Percentiles rank a stretch among this genome's conserved stretches.
Evolutionary conservation across 2,888 invertebrate genomes (phyloP).

Genomic region (Epinotia nisella): DNA sequence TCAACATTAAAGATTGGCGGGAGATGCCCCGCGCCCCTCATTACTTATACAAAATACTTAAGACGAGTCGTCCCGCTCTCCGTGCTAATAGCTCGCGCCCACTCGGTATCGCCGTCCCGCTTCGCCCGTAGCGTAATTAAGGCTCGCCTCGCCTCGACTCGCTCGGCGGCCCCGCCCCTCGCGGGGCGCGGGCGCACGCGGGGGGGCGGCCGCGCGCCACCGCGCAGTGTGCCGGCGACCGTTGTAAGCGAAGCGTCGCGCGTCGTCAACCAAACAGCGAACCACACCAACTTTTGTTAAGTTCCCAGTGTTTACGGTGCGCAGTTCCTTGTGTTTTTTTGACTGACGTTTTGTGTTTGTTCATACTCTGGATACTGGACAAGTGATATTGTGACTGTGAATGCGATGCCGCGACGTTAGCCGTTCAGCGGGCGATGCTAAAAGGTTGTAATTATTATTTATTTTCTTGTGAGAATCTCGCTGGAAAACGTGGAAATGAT

Average conservation of each 20-base stretch:
- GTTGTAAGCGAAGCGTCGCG: slow-evolving; percentile 78
- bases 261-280: slow-evolving; percentile 67
- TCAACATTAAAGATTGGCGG: slow-evolving; percentile 85
- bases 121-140: slow-evolving; percentile 82
- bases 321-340: slow-evolving; percentile 76
- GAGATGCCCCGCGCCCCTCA: slow-evolving; percentile 84
- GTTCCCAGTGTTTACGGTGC: slow-evolving; percentile 76
- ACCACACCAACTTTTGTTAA: slow-evolving; percentile 76
- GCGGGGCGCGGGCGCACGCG: slow-evolving; percentile 57
- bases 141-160: slow-evolving; percentile 82
- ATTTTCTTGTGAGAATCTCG: slow-evolving; percentile 65
- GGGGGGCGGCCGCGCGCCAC: slow-evolving; percentile 65
- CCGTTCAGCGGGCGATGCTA: slow-evolving; percentile 84
- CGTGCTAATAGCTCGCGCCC: slow-evolving; percentile 88
- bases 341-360: slow-evolving; percentile 75
- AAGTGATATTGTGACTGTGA: slow-evolving; percentile 81
- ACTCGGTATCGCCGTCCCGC: slow-evolving; percentile 82
- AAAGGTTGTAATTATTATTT: slow-evolving; percentile 75
- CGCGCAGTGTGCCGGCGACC: slow-evolving; percentile 84
- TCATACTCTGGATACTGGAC: slow-evolving; percentile 77
- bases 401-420: slow-evolving; percentile 81
- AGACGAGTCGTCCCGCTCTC: slow-evolving; percentile 86
- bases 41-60: slow-evolving; percentile 86
- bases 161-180: slow-evolving; percentile 73
- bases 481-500: slow-evolving; percentile 44